Percentiles rank a stretch among this genome's conserved stretches.
Evolutionary conservation across 2,113 vertebrate species (phyloP).

Genomic region (Alexandromys fortis): DNA sequence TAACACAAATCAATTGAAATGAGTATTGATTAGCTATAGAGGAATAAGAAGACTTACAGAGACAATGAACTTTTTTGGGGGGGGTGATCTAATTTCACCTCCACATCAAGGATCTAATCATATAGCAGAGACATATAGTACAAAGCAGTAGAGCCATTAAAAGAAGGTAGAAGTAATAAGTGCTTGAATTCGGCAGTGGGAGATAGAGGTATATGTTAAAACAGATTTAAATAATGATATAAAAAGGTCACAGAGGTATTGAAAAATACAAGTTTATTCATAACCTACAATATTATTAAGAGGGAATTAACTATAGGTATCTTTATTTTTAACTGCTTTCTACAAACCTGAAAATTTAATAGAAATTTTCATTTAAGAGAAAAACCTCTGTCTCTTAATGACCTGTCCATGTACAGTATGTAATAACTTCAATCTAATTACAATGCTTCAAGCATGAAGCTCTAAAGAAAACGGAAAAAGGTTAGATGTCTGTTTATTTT

Average conservation of each 20-base stretch:
- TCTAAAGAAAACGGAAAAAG: conserved; percentile 17
- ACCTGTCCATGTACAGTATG: neutral
- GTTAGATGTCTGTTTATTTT: conserved; percentile 20
- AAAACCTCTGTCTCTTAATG: neutral
- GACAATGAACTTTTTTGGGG: neutral
- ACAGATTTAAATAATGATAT: conserved; percentile 34
- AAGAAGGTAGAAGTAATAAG: neutral
- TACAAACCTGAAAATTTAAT: conserved; percentile 11
- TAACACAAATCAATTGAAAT: neutral
- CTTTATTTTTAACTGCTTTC: neutral
- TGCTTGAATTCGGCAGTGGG: neutral
- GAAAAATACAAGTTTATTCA: conserved; percentile 1
- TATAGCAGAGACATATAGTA: neutral
- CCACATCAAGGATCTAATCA: neutral
- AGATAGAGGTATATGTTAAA: neutral
- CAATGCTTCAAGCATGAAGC: conserved; percentile 17
- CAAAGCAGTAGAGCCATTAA: conserved; percentile 16
- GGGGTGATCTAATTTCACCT: neutral
- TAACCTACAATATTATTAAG: conserved; percentile 7
- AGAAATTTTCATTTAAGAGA: conserved; percentile 9
- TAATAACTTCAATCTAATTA: neutral
- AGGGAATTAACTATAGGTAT: conserved; percentile 2
- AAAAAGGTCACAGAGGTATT: neutral
- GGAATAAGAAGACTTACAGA: neutral
- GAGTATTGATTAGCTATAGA: neutral